Conservation (phyloP, 2,888 invertebrate genomes). For the Netelia melanura region DNA sequence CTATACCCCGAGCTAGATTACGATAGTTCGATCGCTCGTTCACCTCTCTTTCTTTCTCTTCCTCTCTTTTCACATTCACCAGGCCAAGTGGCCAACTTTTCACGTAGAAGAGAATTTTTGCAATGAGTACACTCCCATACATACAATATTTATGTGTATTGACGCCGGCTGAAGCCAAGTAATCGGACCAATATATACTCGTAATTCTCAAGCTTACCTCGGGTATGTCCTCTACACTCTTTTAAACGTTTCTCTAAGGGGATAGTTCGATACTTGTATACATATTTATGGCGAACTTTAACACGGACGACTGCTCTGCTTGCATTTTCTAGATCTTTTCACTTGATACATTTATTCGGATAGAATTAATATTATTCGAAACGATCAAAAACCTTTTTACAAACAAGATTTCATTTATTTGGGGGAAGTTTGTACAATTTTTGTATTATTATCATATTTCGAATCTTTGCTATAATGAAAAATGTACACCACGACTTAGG, state of each 20-base stretch:
- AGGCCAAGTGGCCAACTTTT: constrained; percentile 14
- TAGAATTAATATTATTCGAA: too few species aligned
- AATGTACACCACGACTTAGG: too few species aligned
- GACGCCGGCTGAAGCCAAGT: neutral
- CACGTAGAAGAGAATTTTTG: constrained; percentile 24
- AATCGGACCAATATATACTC: neutral
- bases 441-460: too few species aligned
- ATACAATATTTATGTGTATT: neutral
- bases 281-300: neutral
- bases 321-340: too few species aligned
- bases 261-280: constrained; percentile 39
- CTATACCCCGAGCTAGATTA: constrained; percentile 62
- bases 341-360: too few species aligned
- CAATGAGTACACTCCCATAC: neutral
- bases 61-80: constrained; percentile 11
- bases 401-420: too few species aligned
- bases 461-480: too few species aligned
- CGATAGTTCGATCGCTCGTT: constrained; percentile 62
- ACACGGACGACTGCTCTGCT: too few species aligned
- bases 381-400: too few species aligned
- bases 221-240: neutral
- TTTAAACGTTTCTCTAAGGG: neutral
- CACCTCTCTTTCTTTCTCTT: neutral
- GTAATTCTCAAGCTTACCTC: constrained; percentile 16
- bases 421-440: too few species aligned